Evolutionary conservation across 2,113 vertebrate species (phyloP), one percentile per base, ranked within the genome.

Genomic region (Ellobius talpinus): DNA sequence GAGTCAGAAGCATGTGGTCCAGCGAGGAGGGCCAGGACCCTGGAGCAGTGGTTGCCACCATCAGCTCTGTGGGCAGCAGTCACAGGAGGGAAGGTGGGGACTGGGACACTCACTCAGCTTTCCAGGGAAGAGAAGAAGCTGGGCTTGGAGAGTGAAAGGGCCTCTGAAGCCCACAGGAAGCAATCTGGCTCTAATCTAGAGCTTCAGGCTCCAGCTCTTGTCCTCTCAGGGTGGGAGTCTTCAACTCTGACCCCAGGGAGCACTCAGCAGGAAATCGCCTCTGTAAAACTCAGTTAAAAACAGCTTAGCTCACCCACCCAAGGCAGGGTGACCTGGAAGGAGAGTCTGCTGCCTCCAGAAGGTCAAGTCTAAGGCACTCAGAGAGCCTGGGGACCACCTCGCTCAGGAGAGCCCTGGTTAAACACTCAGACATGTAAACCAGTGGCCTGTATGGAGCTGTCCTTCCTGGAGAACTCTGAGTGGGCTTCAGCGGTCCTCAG

Each of bases 1-100:
- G 97, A 97, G 84, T 97, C 96, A 84, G 85, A 94, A 73, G 81
- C 95, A 97, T 2, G 45, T 65, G 93, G 63, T n/a, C 29, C 5
- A 52, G 61, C 8, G 3, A 93, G 50, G 58, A 72, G 16, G 29
- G 29, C 74, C 17, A 42, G 73, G 42, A 93, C 65, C 61, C 58
- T 1, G 7, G 2, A 17, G 55, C 16, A 1, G 0, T 0, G 2
- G 79, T 77, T 23, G 45, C 31, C 31, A 3, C 29, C 26, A 3
- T 7, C 8, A 0, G 84, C 19, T 5, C 50, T 11, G 9, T 36
- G 3, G 9, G 29, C 2, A 7, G 91, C 45, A 52, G 84, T 65
- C 39, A 11, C 17, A 10, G 77, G 73, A 33, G 3, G 63, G 84
- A 42, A 61, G 63, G 52, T 24, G 50, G 42, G 79, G 52, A 0